Percentiles rank a stretch among this genome's conserved stretches.
Evolutionary conservation across 1,140 invertebrate species (phyloP).

Genomic region (Branchinecta lindahli): DNA sequence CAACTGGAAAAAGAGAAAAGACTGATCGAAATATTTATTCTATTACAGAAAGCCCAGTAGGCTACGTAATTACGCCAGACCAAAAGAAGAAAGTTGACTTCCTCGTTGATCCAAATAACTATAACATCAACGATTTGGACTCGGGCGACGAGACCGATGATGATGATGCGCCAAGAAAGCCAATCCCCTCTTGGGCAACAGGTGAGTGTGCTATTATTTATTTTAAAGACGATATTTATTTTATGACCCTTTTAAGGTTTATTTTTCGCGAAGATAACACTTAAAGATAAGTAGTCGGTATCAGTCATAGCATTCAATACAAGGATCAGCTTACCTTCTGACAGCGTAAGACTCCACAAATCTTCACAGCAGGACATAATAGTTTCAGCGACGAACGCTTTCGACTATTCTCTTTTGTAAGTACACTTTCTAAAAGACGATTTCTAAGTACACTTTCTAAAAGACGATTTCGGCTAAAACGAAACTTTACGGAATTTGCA

Average conservation of each 20-base stretch:
- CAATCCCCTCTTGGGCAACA: conserved; percentile 23
- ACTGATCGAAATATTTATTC: not conserved
- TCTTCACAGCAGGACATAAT: too few relatives aligned
- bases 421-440: too few relatives aligned
- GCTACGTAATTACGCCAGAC: not conserved
- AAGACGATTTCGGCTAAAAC: too few relatives aligned
- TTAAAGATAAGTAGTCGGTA: too few relatives aligned
- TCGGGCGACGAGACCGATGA: conserved; percentile 25
- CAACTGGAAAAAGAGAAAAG: too few relatives aligned
- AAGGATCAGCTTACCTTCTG: too few relatives aligned
- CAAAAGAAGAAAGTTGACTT: not conserved
- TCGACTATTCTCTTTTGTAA: too few relatives aligned
- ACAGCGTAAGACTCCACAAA: too few relatives aligned
- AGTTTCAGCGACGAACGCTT: too few relatives aligned
- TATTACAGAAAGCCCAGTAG: conserved; percentile 2
- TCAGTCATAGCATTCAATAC: too few relatives aligned
- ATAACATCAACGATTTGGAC: conserved; percentile 24
- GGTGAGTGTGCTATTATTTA: conserved; percentile 12
- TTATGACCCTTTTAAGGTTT: not conserved
- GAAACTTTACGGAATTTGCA: too few relatives aligned
- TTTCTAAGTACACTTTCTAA: too few relatives aligned
- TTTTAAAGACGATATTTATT: not conserved
- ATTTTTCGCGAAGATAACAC: not conserved
- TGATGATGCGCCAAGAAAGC: conserved; percentile 23
- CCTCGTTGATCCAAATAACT: conserved; percentile 21